These are phyloP conservation scores for Stegana nigrithorax DNA, from an alignment of 2,888 invertebrate species.

Conservation along the genomic window DNA sequence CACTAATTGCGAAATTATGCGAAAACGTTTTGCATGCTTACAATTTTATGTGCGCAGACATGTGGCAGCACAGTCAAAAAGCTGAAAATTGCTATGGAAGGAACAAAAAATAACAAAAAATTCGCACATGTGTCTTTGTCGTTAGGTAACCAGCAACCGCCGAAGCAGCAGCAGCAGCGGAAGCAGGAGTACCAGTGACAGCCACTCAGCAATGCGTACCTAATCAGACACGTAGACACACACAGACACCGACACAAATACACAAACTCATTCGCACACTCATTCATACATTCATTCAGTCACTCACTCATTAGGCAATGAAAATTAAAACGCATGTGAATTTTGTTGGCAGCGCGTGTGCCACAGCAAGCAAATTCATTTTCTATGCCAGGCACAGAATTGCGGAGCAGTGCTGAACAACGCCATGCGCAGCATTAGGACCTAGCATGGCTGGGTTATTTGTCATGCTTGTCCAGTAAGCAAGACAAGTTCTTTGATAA, in stretches of 20 bases:
- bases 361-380: constrained; percentile 43
- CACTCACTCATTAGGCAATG: too few relatives aligned
- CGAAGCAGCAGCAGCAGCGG: not conserved
- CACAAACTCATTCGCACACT: not conserved
- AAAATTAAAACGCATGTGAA: too few relatives aligned
- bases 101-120: not conserved
- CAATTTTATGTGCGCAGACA: too few relatives aligned
- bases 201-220: too few relatives aligned
- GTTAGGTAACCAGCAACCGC: too few relatives aligned
- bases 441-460: too few relatives aligned
- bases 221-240: not conserved
- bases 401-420: too few relatives aligned
- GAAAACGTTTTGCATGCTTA: constrained; percentile 33
- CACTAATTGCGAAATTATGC: constrained; percentile 53
- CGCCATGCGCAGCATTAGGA: too few relatives aligned
- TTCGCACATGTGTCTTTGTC: not conserved
- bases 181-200: too few relatives aligned
- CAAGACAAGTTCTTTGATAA: too few relatives aligned
- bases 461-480: too few relatives aligned
- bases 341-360: too few relatives aligned
- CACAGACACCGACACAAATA: not conserved
- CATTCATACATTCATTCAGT: not conserved
- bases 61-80: not conserved
- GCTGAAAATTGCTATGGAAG: constrained; percentile 16
- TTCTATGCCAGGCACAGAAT: constrained; percentile 41